Evolutionary conservation across 64 coral and sea anemone genomes (phyloP), one percentile per base, ranked within the genome.

Genomic region (Montipora foliosa): DNA sequence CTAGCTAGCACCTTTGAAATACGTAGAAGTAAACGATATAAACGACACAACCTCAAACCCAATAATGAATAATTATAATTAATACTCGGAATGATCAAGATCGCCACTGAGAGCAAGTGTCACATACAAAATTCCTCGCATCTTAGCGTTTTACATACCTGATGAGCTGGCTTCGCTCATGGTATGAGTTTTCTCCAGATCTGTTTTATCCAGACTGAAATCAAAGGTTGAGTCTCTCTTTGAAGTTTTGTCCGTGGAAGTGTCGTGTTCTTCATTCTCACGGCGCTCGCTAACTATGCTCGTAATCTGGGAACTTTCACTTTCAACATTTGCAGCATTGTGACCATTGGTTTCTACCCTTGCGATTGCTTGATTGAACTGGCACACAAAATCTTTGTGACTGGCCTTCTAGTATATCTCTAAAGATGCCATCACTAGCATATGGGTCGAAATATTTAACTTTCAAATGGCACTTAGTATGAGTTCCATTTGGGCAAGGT

Each of bases 381-480:
- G 64, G 64, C 64, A 68, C 17, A 68, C 64, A n/a, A 68, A 68
- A 68, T 68, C 64, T 17, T 68, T 20, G 64, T 68, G 64, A 68
- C 64, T 68, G 64, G 64, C 64, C 16, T 68, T 68, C 64, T 68
- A 9, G 4, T 68, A 68, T 68, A 5, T 68, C 17, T 68, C 64
- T 68, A 68, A 68, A 68, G 64, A 5, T 68, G 64, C 64, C 64
- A 68, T 68, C 64, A 68, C 64, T 68, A 68, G 64, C 64, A 68
- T 68, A 68, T 68, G 64, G 17, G 64, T 68, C 17, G 64, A 5
- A n/a, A n/a, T 13, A 68, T 68, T 68, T 68, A 13, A 68, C 8
- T 20, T 68, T 68, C 64, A 68, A 68, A 68, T 68, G 64, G 64
- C 64, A 68, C 64, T 68, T 14, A 12, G 64, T 67, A 67, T 20